Percentiles rank a stretch among this genome's conserved stretches.
phyloP scores from a whole-genome alignment of 2,888 invertebrate genomes.

The Andrena dorsata region DNA sequence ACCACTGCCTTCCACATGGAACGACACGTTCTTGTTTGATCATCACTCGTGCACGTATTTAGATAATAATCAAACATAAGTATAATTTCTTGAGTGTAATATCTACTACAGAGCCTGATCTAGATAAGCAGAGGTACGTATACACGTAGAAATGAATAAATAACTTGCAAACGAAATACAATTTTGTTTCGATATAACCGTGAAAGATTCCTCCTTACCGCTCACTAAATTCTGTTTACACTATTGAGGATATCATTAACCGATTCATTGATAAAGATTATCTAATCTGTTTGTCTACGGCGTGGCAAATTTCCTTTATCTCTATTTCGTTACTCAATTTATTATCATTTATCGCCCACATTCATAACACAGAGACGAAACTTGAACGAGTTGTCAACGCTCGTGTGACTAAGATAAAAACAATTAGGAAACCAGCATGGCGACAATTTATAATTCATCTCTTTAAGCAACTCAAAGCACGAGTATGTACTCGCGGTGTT shows the following conservation, averaged over 20 bases:
- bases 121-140: neutral
- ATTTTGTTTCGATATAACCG: neutral
- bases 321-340: neutral
- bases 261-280: neutral
- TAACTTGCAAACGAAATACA: no score
- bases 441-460: no score
- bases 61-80: neutral
- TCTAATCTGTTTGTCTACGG: neutral
- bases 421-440: no score
- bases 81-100: neutral
- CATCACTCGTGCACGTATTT: neutral
- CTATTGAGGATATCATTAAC: neutral
- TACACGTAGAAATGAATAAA: no score
- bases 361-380: no score
- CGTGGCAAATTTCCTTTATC: neutral
- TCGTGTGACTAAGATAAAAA: no score
- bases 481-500: no score
- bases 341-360: no score
- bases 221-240: neutral
- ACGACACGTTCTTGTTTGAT: constrained; percentile 21
- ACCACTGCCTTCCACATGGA: constrained; percentile 24
- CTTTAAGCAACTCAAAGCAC: no score
- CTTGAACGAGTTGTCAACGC: no score
- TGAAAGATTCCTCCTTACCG: neutral
- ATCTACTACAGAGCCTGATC: neutral